Percentiles rank a stretch among this genome's conserved stretches.
Evolutionary conservation across 2,113 vertebrate species (phyloP).

Genomic region (Gila orcuttii): DNA sequence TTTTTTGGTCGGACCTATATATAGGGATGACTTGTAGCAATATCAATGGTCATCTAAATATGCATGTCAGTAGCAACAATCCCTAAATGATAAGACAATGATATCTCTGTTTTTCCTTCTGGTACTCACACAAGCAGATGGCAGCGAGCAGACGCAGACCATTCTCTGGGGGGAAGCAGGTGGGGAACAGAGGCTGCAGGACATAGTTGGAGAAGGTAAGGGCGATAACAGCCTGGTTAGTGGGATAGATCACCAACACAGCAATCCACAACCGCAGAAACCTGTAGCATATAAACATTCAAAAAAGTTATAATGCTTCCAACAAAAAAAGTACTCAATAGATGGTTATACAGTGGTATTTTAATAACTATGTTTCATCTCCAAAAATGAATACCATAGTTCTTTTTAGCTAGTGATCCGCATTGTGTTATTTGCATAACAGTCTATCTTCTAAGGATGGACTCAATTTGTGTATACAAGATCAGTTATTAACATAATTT

Average conservation of each 20-base stretch:
- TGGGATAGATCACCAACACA: conserved; percentile 91
- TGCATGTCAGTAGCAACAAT: neutral
- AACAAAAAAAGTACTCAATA: neutral
- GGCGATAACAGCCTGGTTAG: conserved; percentile 92
- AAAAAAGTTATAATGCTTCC: neutral
- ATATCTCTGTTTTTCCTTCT: neutral
- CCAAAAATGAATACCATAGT: neutral
- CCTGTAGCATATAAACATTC: conserved; percentile 60
- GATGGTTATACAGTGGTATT: neutral
- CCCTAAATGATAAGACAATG: neutral
- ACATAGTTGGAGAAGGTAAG: conserved; percentile 94
- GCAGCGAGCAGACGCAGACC: conserved; percentile 86
- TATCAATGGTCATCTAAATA: neutral
- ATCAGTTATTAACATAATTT: neutral
- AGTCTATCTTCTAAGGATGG: neutral
- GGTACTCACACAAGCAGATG: conserved; percentile 86
- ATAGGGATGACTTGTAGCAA: neutral
- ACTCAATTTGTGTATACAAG: neutral
- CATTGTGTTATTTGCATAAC: neutral
- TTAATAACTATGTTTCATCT: neutral
- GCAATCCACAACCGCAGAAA: conserved; percentile 93
- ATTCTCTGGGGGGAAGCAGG: conserved; percentile 85
- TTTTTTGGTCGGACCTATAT: too few relatives aligned
- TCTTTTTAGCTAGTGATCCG: neutral
- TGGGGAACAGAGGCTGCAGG: conserved; percentile 89